phyloP scores from a whole-genome alignment of 2,888 invertebrate genomes.

The Reticulitermes lucifugus region DNA sequence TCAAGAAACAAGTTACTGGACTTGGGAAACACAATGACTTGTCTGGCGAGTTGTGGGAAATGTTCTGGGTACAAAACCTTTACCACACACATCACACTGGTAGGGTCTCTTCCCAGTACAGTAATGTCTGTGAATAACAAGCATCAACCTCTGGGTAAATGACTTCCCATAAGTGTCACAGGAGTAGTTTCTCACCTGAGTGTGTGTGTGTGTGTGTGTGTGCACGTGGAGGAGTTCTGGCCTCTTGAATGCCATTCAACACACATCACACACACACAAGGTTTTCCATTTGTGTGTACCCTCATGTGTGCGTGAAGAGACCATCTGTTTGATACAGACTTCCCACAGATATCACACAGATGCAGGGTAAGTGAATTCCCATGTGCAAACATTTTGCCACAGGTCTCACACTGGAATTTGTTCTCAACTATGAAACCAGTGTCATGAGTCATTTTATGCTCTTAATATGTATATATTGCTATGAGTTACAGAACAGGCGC shows the following conservation, averaged over 20 bases:
- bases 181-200: constrained; percentile 61
- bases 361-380: constrained; percentile 53
- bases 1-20: too few species aligned
- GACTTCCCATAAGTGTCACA: constrained; percentile 63
- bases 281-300: constrained; percentile 44
- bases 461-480: constrained; percentile 42
- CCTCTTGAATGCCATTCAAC: constrained; percentile 63
- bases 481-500: constrained; percentile 45
- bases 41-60: constrained; percentile 64
- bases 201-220: constrained; percentile 62
- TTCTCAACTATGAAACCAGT: constrained; percentile 40
- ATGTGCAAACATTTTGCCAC: constrained; percentile 53
- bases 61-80: constrained; percentile 73
- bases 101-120: constrained; percentile 64
- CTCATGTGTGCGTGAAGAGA: constrained; percentile 37
- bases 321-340: constrained; percentile 58
- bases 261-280: constrained; percentile 58
- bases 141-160: constrained; percentile 57
- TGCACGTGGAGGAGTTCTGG: constrained; percentile 61
- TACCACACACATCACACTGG: constrained; percentile 65
- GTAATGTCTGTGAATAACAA: not conserved
- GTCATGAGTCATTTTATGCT: constrained; percentile 47
- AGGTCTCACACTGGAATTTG: constrained; percentile 52
- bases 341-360: constrained; percentile 55
- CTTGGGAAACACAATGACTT: too few species aligned